Conservation (phyloP, 2,888 invertebrate species). For the Sarcophaga variegata region DNA sequence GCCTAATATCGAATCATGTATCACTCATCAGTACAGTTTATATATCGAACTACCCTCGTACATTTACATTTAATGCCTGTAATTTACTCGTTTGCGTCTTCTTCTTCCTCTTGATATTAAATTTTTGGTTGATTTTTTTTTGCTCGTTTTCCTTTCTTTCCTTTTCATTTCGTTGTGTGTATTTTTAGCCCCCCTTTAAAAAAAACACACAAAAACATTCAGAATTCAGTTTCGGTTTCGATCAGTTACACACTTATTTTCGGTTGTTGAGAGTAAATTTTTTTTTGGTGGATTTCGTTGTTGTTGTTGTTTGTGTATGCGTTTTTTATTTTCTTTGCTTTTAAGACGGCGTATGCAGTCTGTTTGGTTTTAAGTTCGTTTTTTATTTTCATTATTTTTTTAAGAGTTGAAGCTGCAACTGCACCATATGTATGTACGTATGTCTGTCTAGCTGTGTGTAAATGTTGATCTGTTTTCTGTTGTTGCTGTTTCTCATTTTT, state of each 20-base stretch:
- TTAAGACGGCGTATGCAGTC: slow-evolving; percentile 2
- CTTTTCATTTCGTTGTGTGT: slow-evolving; percentile 71
- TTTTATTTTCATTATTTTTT: not conserved
- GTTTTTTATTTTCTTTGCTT: slow-evolving; percentile 17
- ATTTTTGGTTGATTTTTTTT: slow-evolving; percentile 62
- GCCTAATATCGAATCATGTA: too few species aligned
- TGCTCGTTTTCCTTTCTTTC: slow-evolving; percentile 69
- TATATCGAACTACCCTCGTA: slow-evolving; percentile 30
- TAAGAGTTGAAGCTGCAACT: not conserved
- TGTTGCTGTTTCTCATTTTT: slow-evolving; percentile 10
- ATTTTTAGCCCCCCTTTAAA: slow-evolving; percentile 69
- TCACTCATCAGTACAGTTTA: too few species aligned
- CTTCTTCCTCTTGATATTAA: slow-evolving; percentile 6
- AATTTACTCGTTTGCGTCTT: slow-evolving; percentile 35
- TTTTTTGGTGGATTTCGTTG: slow-evolving; percentile 30
- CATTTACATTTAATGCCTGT: slow-evolving; percentile 47
- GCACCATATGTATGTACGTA: not conserved
- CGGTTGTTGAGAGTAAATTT: slow-evolving; percentile 48
- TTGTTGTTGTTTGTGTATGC: slow-evolving; percentile 13
- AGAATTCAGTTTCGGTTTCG: slow-evolving; percentile 72
- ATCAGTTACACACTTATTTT: slow-evolving; percentile 69
- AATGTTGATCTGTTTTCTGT: slow-evolving; percentile 41
- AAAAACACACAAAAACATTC: slow-evolving; percentile 27
- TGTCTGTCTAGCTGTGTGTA: not conserved
- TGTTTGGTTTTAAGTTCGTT: not conserved